Conservation (phyloP, 2,797 vertebrate genomes). For the Zenarchopterus dispar region DNA sequence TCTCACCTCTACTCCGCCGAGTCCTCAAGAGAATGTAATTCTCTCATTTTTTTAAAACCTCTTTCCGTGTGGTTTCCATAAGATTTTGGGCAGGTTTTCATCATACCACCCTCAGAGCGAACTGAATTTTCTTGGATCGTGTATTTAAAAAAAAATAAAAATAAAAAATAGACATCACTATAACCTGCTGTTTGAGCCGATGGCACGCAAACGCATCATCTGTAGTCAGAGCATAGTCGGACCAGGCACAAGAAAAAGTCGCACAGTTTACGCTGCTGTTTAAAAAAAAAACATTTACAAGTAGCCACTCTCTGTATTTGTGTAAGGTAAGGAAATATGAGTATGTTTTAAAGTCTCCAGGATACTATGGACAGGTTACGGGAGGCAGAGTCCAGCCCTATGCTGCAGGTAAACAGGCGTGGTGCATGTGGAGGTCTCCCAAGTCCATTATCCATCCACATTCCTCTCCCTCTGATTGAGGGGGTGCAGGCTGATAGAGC, state of each 20-base stretch:
- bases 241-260: too few species aligned
- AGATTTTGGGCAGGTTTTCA: too few species aligned
- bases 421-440: slow-evolving; percentile 23
- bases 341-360: not conserved
- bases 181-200: too few species aligned
- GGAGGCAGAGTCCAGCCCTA: not conserved
- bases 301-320: not conserved
- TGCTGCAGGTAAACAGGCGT: slow-evolving; percentile 60
- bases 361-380: not conserved
- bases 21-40: not conserved
- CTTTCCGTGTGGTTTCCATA: too few species aligned
- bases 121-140: too few species aligned
- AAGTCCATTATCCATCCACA: slow-evolving; percentile 46
- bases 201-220: too few species aligned
- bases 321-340: not conserved
- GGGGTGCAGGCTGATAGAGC: slow-evolving; percentile 29
- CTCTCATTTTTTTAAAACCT: not conserved
- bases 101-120: too few species aligned
- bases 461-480: slow-evolving; percentile 48
- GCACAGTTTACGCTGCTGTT: too few species aligned
- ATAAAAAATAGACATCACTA: too few species aligned
- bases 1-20: not conserved
- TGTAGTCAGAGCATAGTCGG: too few species aligned
- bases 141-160: too few species aligned
- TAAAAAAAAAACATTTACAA: too few species aligned